A percentile compares a stretch with the other conserved stretches of the same genome.
These are phyloP conservation scores for Moxostoma hubbsi DNA, from an alignment of 2,797 vertebrate species.

Conservation along the genomic window DNA sequence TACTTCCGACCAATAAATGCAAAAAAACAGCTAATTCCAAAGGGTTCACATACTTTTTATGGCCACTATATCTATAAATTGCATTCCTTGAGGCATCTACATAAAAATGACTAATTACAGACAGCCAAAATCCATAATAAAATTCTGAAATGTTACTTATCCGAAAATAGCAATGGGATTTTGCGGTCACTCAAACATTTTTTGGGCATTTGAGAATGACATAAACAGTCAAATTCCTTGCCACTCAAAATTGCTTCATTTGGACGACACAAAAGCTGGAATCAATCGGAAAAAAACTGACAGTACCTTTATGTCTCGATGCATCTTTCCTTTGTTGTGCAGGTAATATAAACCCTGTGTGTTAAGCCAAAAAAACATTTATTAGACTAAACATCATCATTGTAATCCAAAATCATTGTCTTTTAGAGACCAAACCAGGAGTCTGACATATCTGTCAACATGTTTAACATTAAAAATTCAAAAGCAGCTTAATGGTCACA, in stretches of 20 bases:
- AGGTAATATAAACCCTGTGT: constrained; percentile 85
- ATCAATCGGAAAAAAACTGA: neutral
- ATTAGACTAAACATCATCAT: neutral
- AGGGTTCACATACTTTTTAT: too few species aligned
- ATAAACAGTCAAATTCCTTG: neutral
- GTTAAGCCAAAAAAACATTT: neutral
- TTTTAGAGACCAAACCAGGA: neutral
- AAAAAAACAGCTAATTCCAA: too few species aligned
- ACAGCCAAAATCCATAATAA: too few species aligned
- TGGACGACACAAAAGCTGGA: neutral
- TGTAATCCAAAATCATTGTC: neutral
- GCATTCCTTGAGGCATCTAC: too few species aligned
- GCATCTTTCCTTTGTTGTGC: constrained; percentile 90
- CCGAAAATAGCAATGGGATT: neutral
- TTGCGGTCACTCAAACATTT: neutral
- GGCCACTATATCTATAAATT: too few species aligned
- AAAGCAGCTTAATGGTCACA: constrained; percentile 35
- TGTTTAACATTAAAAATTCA: constrained; percentile 35
- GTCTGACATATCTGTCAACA: neutral
- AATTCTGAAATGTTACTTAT: too few species aligned
- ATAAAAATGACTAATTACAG: too few species aligned
- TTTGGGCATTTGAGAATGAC: neutral
- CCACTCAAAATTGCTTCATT: neutral
- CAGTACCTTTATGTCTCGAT: constrained; percentile 88
- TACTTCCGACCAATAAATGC: too few species aligned